Evolutionary conservation across 2,888 invertebrate genomes (phyloP).

Genomic region (Meandrusa payeni): DNA sequence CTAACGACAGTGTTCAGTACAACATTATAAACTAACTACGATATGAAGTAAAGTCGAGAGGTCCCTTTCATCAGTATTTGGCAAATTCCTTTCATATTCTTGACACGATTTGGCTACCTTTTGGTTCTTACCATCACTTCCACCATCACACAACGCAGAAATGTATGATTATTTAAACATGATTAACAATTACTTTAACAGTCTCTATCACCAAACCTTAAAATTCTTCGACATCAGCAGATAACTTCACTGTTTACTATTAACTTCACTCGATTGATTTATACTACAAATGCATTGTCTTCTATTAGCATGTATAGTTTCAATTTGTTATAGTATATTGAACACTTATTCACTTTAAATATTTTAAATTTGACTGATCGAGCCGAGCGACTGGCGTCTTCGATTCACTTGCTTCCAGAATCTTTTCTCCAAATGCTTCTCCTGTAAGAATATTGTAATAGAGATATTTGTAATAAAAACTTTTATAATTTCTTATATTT

Average conservation of each 20-base stretch:
- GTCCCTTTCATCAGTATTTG: constrained; percentile 67
- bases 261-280: constrained; percentile 21
- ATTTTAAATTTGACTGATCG: constrained; percentile 67
- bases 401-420: constrained; percentile 90
- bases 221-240: not conserved
- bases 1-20: constrained; percentile 30
- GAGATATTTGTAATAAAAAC: too few species aligned
- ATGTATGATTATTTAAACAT: not conserved
- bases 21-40: constrained; percentile 50
- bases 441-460: constrained; percentile 75
- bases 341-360: constrained; percentile 30
- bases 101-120: constrained; percentile 55
- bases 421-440: constrained; percentile 87
- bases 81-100: constrained; percentile 49
- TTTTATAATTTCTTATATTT: too few species aligned
- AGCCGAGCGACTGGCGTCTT: constrained; percentile 82
- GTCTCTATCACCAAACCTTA: constrained; percentile 1
- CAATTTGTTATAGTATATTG: constrained; percentile 21
- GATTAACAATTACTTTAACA: not conserved
- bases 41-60: constrained; percentile 70
- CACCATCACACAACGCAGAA: too few species aligned
- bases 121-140: constrained; percentile 15
- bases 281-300: constrained; percentile 15
- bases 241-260: constrained; percentile 7
- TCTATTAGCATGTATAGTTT: constrained; percentile 1